Evolutionary conservation across 2,888 invertebrate genomes (phyloP).

Genomic region (Drosophila merina): DNA sequence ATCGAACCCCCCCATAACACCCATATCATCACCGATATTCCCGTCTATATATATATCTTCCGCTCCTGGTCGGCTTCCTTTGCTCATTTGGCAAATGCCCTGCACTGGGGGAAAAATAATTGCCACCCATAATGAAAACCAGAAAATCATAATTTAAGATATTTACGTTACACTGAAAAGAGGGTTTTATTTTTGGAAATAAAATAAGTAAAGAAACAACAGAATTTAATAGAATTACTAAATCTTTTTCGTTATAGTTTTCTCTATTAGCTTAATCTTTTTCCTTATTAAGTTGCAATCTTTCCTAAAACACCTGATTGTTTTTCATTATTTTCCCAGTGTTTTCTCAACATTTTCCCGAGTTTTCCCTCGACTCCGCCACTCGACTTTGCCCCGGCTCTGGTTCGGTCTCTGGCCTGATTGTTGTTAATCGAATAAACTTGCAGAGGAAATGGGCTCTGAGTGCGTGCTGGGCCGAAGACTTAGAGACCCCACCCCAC

Average conservation of each 20-base stretch:
- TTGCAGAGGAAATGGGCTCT: slow-evolving; percentile 71
- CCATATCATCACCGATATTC: slow-evolving; percentile 2
- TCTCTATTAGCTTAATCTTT: too few relatives aligned
- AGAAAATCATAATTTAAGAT: slow-evolving; percentile 34
- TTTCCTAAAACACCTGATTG: too few relatives aligned
- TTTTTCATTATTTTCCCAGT: slow-evolving; percentile 6
- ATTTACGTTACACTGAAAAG: slow-evolving; percentile 8
- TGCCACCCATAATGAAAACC: slow-evolving; percentile 33
- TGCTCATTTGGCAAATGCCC: slow-evolving; percentile 35
- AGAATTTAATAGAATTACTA: too few relatives aligned
- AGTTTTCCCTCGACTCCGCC: slow-evolving; percentile 15
- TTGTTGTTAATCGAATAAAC: slow-evolving; percentile 77
- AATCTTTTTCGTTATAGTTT: too few relatives aligned
- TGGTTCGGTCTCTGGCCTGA: slow-evolving; percentile 44
- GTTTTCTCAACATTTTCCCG: slow-evolving; percentile 5
- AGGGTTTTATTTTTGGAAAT: too few relatives aligned
- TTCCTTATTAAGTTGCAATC: too few relatives aligned
- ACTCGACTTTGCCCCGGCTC: slow-evolving; percentile 23
- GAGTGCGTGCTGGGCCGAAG: slow-evolving; percentile 68
- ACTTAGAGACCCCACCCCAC: slow-evolving; percentile 12
- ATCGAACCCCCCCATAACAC: slow-evolving; percentile 1
- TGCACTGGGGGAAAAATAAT: slow-evolving; percentile 30
- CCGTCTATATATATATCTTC: slow-evolving; percentile 7
- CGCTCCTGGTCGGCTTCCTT: slow-evolving; percentile 35
- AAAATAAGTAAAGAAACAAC: too few relatives aligned